Conservation (phyloP, 2,113 vertebrate species). For the Agapornis roseicollis region DNA sequence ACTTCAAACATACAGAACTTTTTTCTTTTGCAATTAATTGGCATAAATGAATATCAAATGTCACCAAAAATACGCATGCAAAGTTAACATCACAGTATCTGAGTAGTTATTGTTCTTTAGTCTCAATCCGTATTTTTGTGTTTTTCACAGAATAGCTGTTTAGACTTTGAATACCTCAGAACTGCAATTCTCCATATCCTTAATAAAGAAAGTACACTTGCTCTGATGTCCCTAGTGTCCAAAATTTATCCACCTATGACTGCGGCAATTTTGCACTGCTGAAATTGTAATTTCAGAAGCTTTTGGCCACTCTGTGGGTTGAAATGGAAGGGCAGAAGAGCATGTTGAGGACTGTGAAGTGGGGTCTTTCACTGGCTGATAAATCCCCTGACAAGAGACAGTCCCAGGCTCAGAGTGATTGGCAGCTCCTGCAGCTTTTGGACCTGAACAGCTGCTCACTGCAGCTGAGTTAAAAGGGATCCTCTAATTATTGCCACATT, state of each 20-base stretch:
- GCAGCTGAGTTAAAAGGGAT: conserved; percentile 28
- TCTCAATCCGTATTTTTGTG: not conserved
- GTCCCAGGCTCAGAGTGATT: not conserved
- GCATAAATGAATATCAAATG: not conserved
- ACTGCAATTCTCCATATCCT: not conserved
- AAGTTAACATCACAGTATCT: not conserved
- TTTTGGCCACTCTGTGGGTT: not conserved
- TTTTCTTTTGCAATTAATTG: fast-evolving
- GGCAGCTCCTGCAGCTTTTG: conserved; percentile 39
- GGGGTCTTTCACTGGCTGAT: not conserved
- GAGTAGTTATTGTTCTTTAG: not conserved
- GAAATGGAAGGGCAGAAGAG: not conserved
- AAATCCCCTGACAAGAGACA: not conserved
- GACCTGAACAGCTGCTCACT: conserved; percentile 26
- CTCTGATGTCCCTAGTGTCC: not conserved
- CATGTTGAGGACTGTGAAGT: not conserved
- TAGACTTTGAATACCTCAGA: not conserved
- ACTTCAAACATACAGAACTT: not conserved
- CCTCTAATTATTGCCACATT: conserved; percentile 24
- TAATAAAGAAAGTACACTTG: not conserved
- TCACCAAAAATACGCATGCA: not conserved
- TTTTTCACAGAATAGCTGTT: not conserved
- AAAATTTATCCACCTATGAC: not conserved
- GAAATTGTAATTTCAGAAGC: not conserved
- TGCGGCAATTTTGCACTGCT: not conserved